phyloP scores from a whole-genome alignment of 2,888 invertebrate species.

The Pycnomerus fuliginosus region DNA sequence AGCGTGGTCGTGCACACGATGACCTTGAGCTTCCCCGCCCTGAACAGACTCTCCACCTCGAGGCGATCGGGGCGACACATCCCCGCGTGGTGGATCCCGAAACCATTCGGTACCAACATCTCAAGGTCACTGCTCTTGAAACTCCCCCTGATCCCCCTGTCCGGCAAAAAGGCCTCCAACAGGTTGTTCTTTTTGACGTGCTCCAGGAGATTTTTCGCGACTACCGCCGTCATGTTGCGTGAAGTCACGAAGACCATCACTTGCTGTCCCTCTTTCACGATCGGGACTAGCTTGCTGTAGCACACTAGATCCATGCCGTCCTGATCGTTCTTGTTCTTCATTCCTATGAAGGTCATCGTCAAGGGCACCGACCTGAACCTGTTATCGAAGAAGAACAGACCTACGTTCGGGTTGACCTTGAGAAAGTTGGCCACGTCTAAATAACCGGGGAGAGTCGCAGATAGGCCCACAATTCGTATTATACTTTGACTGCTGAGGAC shows the following conservation, averaged over 20 bases:
- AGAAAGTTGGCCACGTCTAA: constrained; percentile 93
- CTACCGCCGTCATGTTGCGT: constrained; percentile 90
- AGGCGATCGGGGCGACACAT: constrained; percentile 54
- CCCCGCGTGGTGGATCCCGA: constrained; percentile 97
- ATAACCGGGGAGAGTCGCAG: constrained; percentile 98
- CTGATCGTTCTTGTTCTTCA: constrained; percentile 51
- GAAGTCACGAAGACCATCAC: constrained; percentile 98
- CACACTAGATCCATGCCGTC: constrained; percentile 88
- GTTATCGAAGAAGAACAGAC: constrained; percentile 92
- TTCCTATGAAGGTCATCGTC: constrained; percentile 79
- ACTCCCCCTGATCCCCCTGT: constrained; percentile 69
- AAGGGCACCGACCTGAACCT: constrained; percentile 95
- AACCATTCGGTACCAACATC: constrained; percentile 82
- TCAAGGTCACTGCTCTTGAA: constrained; percentile 78
- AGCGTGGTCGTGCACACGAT: constrained; percentile 96
- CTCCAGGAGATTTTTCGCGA: constrained; percentile 82
- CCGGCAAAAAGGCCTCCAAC: constrained; percentile 67
- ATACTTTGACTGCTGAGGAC: constrained; percentile 89
- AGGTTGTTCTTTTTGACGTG: constrained; percentile 76
- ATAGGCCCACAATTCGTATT: constrained; percentile 95
- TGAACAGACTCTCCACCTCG: constrained; percentile 77
- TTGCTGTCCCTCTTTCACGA: constrained; percentile 88
- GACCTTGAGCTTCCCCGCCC: constrained; percentile 83
- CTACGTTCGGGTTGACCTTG: constrained; percentile 87
- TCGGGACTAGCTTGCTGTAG: constrained; percentile 85